Evolutionary conservation across 2,113 vertebrate genomes (phyloP), one percentile per base, ranked within the genome.

Genomic region (Zosterops japonicus): DNA sequence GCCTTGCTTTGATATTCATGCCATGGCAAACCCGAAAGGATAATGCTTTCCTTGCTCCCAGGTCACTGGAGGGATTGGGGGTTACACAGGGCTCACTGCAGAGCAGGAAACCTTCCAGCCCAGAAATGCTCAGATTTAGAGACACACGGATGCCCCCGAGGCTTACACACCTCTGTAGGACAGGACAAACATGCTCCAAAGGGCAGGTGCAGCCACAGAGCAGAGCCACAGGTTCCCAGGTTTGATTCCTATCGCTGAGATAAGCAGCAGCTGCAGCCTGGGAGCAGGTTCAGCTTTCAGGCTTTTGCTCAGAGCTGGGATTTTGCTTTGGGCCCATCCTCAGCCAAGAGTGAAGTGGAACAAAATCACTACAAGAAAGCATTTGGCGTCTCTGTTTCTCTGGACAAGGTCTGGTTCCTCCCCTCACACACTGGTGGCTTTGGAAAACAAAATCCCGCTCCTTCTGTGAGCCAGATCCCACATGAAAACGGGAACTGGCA

Each of bases 291-390:
- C 72, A 71, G 72, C 61, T 87, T 75, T 59, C 42, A 83, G 89
- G 83, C 52, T 86, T 81, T 57, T 41, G 22, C 52, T 87, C 83
- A n/a, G 56, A 81, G 90, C 91, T 67, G 86, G 52, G 94, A 78
- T 91, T 93, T 95, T 59, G 83, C 89, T 87, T 39, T 46, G 72
- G 77, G 65, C 36, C 78, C 60, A 16, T 75, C 83, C 50, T 87
- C 49, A 72, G 83, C 91, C 95, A 88, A 94, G 56, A 82, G 87
- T 16, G 69, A 87, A 96, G 89, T n/a, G 87, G 91, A 95, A 91
- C 87, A 49, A 64, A 95, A 93, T 87, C 74, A 46, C 69, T 52
- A 72, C 72, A 68, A 92, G 91, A 50, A 75, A 94, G 64, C 86
- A 55, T 63, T 88, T 84, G 95, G 95, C 12, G 2, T 53, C 93